Percentiles rank a stretch among this genome's conserved stretches.
phyloP scores from a whole-genome alignment of 2,797 vertebrate species.

The Petrocephalus schoutedeni region DNA sequence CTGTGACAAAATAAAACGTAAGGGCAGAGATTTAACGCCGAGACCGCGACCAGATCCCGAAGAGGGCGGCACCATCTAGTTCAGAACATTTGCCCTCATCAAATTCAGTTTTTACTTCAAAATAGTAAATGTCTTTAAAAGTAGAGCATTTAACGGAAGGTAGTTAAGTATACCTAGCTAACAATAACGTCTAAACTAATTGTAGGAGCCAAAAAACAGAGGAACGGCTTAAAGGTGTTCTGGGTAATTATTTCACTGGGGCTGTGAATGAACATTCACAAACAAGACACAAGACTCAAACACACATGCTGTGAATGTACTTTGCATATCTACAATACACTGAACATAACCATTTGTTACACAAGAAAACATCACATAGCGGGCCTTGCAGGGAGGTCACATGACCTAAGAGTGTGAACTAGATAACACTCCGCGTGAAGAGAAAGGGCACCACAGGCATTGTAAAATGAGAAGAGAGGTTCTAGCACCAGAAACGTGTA shows the following conservation, averaged over 20 bases:
- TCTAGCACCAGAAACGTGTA: neutral
- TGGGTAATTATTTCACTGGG: neutral
- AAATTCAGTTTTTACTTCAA: neutral
- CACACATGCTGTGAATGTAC: neutral
- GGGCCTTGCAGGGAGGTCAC: neutral
- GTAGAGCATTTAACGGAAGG: neutral
- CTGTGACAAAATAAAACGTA: conserved; percentile 47
- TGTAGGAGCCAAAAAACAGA: neutral
- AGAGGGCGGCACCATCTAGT: neutral
- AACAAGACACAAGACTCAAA: neutral
- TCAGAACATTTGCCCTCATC: neutral
- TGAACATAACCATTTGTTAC: neutral
- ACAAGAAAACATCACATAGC: neutral
- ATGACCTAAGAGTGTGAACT: neutral
- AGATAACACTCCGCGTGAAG: neutral
- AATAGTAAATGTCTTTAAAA: neutral
- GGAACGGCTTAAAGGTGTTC: neutral
- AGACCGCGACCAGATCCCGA: too few relatives aligned
- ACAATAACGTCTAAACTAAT: neutral
- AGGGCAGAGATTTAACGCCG: neutral
- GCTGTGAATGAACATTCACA: neutral
- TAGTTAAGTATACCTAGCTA: neutral
- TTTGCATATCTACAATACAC: neutral
- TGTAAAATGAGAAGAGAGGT: neutral
- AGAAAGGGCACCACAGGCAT: neutral